A percentile compares a stretch with the other conserved stretches of the same genome.
These are phyloP conservation scores for Nibea coibor DNA, from an alignment of 2,113 vertebrate genomes.

Conservation along the genomic window DNA sequence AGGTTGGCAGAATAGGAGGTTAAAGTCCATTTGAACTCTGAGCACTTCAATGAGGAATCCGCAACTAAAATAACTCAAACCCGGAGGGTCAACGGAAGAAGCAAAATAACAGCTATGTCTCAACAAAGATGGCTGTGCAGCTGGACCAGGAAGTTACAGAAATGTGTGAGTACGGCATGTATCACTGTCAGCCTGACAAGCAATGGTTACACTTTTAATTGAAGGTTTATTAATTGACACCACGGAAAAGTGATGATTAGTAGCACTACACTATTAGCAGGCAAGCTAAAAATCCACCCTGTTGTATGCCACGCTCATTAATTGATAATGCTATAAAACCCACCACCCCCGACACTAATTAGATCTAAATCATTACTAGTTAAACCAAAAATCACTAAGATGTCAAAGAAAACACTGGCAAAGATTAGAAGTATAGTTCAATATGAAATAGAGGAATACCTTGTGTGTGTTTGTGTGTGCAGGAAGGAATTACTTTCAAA, in stretches of 20 bases:
- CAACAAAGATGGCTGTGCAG: slow-evolving; percentile 5
- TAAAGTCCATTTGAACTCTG: not conserved
- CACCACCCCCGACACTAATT: slow-evolving; percentile 57
- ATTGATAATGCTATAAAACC: slow-evolving; percentile 63
- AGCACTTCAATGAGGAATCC: not conserved
- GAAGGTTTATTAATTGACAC: slow-evolving; percentile 35
- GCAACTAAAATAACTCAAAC: slow-evolving; percentile 11
- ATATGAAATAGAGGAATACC: slow-evolving; percentile 13
- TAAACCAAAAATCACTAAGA: slow-evolving; percentile 15
- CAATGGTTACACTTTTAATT: slow-evolving; percentile 25
- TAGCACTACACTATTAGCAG: slow-evolving; percentile 48
- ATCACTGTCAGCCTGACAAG: slow-evolving; percentile 11
- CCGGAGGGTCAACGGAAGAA: not conserved
- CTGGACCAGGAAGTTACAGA: not conserved
- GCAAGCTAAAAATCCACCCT: slow-evolving; percentile 46
- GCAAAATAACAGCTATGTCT: not conserved
- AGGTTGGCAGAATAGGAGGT: not conserved
- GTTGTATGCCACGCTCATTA: slow-evolving; percentile 62
- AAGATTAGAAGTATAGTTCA: not conserved
- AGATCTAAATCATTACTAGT: slow-evolving; percentile 54
- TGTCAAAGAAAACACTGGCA: slow-evolving; percentile 39
- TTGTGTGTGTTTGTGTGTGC: not conserved
- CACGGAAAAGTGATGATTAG: slow-evolving; percentile 30
- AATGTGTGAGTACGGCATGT: not conserved
- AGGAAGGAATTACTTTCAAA: not conserved